Base-by-base conservation (phyloP, 2,797 vertebrate genomes). In the Chloroceryle inda region DNA sequence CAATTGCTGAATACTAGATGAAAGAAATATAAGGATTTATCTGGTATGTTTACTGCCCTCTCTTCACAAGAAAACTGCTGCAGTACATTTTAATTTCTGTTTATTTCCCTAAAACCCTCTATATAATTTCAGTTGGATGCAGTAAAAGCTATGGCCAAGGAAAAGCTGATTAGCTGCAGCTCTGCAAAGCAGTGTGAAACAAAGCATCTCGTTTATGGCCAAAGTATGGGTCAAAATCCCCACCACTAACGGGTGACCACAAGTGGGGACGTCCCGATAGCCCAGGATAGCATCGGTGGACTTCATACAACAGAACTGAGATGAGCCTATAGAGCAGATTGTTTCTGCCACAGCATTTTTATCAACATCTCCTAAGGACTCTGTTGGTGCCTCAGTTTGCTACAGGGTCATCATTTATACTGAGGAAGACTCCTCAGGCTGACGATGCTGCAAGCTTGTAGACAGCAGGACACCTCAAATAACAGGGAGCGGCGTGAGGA, bases 61-160 rank as follows among this genome's bases (percentile, higher is more conserved):
- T 96, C 91, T 96, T 90, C 86, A 73, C 91, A 85, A 44, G 78
- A 86, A 89, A 82, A 91, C 86, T 92, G 33, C 82, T 76, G 89
- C 94, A 92, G 85, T 98, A 96, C 72, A 56, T 85, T 97, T 96
- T 97, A 97, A 96, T 97, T 97, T 97, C 96, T 95, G 85, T 94
- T 97, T 97, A 97, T 96, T 97, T 91, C 88, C 94, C 94, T 97
- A 92, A 96, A 97, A 96, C 94, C 94, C 87, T 94, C 72, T 80
- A 50, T 59, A 91, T 97, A 97, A 91, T 96, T 97, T 96, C 94
- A 96, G 89, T 35, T 92, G 72, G 91, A 96, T 93, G 96, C 88
- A 92, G 31, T 97, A 94, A 97, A 96, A 96, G 59, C 91, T 50
- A 66, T 4, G 92, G 92, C 94, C 94, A 67, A 96, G 93, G 38